These are phyloP conservation scores for Cyprinodon diabolis DNA, from an alignment of 2,797 vertebrate genomes.

Conservation along the genomic window DNA sequence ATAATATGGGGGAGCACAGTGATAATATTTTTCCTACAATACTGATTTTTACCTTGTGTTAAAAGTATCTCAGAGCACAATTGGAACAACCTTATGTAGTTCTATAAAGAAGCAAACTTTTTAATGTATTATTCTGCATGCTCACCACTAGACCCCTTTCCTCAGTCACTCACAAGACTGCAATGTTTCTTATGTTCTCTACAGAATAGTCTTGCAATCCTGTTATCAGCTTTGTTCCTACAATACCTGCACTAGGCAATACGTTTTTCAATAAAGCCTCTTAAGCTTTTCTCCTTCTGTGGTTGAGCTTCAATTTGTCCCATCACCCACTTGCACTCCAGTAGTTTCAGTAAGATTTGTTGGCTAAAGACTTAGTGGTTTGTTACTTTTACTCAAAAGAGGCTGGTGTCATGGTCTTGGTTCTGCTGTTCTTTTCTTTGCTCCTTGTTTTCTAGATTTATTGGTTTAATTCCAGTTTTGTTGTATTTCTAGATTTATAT, in stretches of 20 bases:
- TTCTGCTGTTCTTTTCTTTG: no score
- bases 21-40: conserved; percentile 18
- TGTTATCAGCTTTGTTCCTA: neutral
- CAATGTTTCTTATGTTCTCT: neutral
- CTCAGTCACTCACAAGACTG: neutral
- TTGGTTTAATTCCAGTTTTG: no score
- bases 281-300: neutral
- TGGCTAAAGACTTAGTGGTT: neutral
- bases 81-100: neutral
- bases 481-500: no score
- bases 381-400: neutral
- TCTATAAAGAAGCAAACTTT: neutral
- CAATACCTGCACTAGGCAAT: neutral
- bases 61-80: neutral
- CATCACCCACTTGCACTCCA: neutral
- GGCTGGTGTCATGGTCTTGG: no score
- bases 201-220: neutral
- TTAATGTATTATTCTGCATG: neutral
- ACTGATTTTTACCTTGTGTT: neutral
- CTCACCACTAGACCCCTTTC: neutral
- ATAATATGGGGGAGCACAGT: conserved; percentile 14
- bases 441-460: no score
- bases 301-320: neutral
- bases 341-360: neutral
- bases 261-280: neutral